Evolutionary conservation across 2,113 vertebrate genomes (phyloP).

Genomic region (Chaetodon trifascialis): DNA sequence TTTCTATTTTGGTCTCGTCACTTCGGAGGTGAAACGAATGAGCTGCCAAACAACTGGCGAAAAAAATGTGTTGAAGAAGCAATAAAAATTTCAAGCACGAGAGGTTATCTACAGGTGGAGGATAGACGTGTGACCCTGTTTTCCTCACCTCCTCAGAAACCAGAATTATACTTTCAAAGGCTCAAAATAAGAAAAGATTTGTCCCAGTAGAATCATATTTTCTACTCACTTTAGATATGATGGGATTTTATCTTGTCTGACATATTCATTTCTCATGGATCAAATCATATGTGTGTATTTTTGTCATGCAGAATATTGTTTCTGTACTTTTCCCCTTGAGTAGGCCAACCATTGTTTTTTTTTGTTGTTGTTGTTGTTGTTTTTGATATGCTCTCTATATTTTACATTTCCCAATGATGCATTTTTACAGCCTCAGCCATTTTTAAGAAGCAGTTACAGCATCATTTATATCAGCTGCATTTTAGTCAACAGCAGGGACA

Average conservation of each 20-base stretch:
- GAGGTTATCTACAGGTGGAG: constrained; percentile 25
- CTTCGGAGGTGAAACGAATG: constrained; percentile 34
- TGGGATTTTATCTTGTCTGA: neutral
- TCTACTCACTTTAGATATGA: neutral
- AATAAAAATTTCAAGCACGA: constrained; percentile 27
- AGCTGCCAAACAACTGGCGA: constrained; percentile 40
- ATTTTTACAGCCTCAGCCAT: no score
- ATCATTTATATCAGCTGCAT: no score
- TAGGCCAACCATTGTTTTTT: neutral
- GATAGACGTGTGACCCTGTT: neutral
- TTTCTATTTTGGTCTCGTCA: constrained; percentile 73
- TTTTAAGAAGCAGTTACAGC: no score
- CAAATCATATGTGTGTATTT: neutral
- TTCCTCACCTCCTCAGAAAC: neutral
- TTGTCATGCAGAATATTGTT: neutral
- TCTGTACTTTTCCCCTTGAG: neutral
- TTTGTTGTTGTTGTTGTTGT: no score
- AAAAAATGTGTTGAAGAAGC: constrained; percentile 30
- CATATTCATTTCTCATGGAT: neutral
- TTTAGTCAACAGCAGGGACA: no score
- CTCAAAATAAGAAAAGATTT: constrained; percentile 1
- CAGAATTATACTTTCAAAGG: neutral
- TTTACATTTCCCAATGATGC: neutral
- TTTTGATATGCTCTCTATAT: neutral
- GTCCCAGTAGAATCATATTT: neutral